Evolutionary conservation across 2,113 vertebrate genomes (phyloP), one percentile per base, ranked within the genome.

Genomic region (Tetrax tetrax): DNA sequence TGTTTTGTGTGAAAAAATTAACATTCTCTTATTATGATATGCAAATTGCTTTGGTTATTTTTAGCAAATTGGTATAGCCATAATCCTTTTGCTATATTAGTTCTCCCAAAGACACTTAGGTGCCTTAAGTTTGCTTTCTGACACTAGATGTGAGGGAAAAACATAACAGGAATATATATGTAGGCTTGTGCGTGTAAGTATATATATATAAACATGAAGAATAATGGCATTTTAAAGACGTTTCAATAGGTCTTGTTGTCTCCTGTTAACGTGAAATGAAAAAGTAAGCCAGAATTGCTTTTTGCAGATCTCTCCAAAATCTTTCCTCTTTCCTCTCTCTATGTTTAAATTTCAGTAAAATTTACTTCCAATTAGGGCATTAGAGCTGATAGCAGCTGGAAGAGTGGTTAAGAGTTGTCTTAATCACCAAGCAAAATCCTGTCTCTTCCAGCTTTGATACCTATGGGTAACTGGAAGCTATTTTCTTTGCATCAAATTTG

Each of bases 401-500:
- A 91, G 25, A 64, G 25, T 38, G 27, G 50, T 77, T 94, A 83
- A 18, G 53, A 56, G 29, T 57, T 83, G 64, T 59, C 28, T 89
- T 89, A 91, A 89, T 89, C 87, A 95, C 57, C n/a, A 87, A 61
- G 56, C 18, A 89, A 91, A 93, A 87, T 22, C 19, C 21, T 23
- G 7, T 94, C 69, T 84, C 29, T 79, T 89, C 56, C 35, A 87
- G 60, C 31, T 95, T 94, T 78, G n/a, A 63, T 89, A 90, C 56
- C 70, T 86, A 51, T 81, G 60, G 63, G 81, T 84, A 68, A 89
- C 18, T 38, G 74, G 47, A 12, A 95, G 37, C 17, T 78, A 59
- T 91, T 91, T 95, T 81, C 74, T 89, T 93, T 93, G 27, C 33
- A 83, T 86, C 90, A 86, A 72, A 83, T 92, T 76, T 94, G 15